Evolutionary conservation across 2,797 vertebrate species (phyloP).

Genomic region (Gallinago stenura): DNA sequence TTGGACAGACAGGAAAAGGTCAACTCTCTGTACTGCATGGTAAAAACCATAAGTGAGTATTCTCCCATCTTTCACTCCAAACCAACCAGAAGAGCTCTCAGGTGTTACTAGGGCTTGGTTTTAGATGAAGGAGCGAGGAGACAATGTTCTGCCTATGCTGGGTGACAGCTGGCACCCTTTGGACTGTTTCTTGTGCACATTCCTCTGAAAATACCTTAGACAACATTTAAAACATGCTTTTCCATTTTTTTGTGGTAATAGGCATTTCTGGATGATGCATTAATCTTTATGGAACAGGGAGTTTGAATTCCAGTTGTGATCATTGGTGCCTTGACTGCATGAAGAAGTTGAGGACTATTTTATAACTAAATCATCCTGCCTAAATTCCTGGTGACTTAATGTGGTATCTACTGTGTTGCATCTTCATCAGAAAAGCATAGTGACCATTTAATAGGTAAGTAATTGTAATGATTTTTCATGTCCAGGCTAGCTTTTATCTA

Average conservation of each 20-base stretch:
- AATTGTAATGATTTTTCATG: background rate
- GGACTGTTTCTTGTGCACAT: background rate
- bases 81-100: background rate
- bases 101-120: background rate
- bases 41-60: background rate
- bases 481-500: background rate
- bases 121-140: background rate
- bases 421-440: background rate
- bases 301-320: background rate
- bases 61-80: background rate
- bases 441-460: background rate
- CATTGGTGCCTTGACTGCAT: background rate
- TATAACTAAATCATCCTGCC: background rate
- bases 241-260: background rate
- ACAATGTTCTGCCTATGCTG: background rate
- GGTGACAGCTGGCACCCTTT: background rate
- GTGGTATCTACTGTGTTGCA: background rate
- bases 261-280: background rate
- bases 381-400: background rate
- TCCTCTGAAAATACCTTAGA: background rate
- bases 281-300: background rate
- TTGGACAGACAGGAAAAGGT: background rate
- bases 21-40: background rate
- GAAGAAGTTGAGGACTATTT: background rate
- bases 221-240: background rate